Evolutionary conservation across 2,113 vertebrate genomes (phyloP), one percentile per base, ranked within the genome.

Genomic region (Catagonus wagneri): DNA sequence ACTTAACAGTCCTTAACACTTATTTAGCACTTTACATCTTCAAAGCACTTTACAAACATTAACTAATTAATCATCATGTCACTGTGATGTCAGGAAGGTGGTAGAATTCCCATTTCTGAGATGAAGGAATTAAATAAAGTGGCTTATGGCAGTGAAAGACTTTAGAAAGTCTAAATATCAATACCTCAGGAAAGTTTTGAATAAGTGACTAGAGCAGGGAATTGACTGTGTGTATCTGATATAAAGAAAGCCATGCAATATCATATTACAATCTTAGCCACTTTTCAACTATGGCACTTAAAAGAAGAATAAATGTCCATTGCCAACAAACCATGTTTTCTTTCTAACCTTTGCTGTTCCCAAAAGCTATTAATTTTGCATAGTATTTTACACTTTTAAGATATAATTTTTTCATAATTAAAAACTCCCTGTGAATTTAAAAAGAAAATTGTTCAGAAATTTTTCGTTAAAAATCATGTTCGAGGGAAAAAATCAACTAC

Each of bases 121-220:
- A 97, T 97, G 95, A 97, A 96, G 80, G 32, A 98, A 97, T 97
- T 97, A 97, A 97, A 88, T 93, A 93, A 97, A 97, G 97, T 97
- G 92, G 83, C 19, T 92, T 88, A 76, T 78, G 88, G 86, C 92
- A 97, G 76, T 96, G 84, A 88, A 95, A 95, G 65, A 79, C 68
- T 78, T 95, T n/a, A 65, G 32, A 78, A 96, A 95, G 39, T 78
- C 83, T 92, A 92, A 93, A 68, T 84, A 92, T 63, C 60, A 87
- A 54, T 87, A 85, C 20, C 22, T 93, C 39, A 27, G 32, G 36
- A 81, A 97, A 97, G 74, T 81, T 95, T 66, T 50, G 60, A 93
- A 32, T 65, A 75, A 79, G 68, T 52, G 15, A 56, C 34, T 16
- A 12, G 8, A 71, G 6, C 84, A 54, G 23, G 27, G 76, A 90